Percentiles rank a stretch among this genome's conserved stretches.
phyloP scores from a whole-genome alignment of 2,797 vertebrate genomes.

The Cossypha polioptera region DNA sequence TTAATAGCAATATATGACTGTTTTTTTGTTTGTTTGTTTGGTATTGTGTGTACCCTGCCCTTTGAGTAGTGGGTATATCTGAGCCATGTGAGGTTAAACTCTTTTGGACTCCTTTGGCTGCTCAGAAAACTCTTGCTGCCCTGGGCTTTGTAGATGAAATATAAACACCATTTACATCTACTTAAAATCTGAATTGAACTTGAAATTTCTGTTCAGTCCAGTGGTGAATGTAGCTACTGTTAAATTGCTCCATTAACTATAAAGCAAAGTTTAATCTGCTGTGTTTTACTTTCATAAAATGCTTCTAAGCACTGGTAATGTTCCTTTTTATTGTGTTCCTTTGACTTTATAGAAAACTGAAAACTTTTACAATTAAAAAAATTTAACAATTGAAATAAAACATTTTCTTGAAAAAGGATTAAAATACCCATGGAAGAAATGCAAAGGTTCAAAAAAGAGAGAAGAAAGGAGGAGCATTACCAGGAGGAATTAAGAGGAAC shows the following conservation, averaged over 20 bases:
- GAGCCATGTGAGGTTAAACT: neutral
- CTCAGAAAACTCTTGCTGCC: neutral
- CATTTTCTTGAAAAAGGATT: neutral
- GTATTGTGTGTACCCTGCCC: neutral
- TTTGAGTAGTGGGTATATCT: neutral
- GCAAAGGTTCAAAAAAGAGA: neutral
- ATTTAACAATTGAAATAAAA: neutral
- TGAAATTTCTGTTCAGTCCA: slow-evolving; percentile 43
- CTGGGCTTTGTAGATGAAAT: neutral
- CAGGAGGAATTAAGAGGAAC: neutral
- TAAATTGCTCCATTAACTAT: slow-evolving; percentile 49
- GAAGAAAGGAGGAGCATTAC: neutral
- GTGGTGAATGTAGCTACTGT: slow-evolving; percentile 8
- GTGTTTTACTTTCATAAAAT: slow-evolving; percentile 22
- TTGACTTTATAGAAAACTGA: neutral
- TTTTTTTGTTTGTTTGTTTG: neutral
- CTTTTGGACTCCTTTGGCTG: neutral
- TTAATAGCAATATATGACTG: neutral
- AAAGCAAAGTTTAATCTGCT: slow-evolving; percentile 46
- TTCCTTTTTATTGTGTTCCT: neutral
- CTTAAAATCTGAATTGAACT: slow-evolving; percentile 40
- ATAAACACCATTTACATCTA: slow-evolving; percentile 26
- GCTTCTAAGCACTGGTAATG: neutral
- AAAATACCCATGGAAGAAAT: neutral
- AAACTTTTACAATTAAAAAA: neutral